Evolutionary conservation across 2,113 vertebrate genomes (phyloP), one percentile per base, ranked within the genome.

Genomic region (Pagrus major): DNA sequence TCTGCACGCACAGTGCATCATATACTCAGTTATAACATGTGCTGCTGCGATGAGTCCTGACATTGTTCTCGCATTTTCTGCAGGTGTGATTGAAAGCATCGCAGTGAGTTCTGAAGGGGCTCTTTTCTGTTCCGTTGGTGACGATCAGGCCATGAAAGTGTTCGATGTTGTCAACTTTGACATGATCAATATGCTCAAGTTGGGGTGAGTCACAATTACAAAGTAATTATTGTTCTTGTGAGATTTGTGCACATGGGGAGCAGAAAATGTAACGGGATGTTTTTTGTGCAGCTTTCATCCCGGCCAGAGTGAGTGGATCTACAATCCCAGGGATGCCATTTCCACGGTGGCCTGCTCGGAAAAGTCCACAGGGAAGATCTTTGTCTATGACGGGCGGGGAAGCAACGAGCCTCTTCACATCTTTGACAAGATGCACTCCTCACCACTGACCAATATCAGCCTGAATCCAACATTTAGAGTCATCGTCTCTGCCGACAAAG

Each of bases 151-250:
- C 80, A 98, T 99, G 98, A 99, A 99, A 86, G 97, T 99, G 1
- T 99, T 99, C 89, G 98, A 99, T 80, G 97, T 99, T 0, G 97
- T 99, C 80, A 99, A 99, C 93, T 99, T 99, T 83, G 98, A 99
- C 93, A 99, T 99, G 98, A 99, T 99, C 93, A 99, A 99, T 85
- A 99, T 99, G 98, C 94, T 99, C 78, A 99, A 97, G 86, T 92
- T 99, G 87, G 97, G 96, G 98, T 99, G 92, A 95, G 95, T 94
- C 64, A 23, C 12, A 56, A 61, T 83, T 16, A 9, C 2, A 25
- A 11, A 41, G 0, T 31, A 4, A n/a, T 3, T 29, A 3, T 39
- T 23, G 31, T 21, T 47, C 11, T 14, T 10, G 5, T 71, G 15
- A 52, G 2, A 27, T 8, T 0, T 46, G 29, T 10, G 0, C n/a